A percentile compares a stretch with the other conserved stretches of the same genome.
phyloP scores from a whole-genome alignment of 2,113 vertebrate genomes.

The Alouatta palliata region DNA sequence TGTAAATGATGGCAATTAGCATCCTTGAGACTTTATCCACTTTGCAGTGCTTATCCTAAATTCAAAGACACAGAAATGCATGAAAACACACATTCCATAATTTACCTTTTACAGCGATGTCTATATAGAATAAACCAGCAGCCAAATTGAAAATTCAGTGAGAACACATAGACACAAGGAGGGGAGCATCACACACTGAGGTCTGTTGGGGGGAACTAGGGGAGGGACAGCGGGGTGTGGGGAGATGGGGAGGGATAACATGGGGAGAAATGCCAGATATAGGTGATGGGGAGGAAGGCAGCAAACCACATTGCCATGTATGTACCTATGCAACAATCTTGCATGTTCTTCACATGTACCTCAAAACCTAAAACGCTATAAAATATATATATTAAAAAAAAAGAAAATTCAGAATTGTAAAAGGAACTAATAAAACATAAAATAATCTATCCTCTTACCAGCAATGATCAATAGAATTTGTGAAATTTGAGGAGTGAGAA shows the following conservation, averaged over 20 bases:
- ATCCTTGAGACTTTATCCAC: not conserved
- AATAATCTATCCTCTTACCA: not conserved
- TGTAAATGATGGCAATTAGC: constrained; percentile 30
- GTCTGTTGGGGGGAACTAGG: no score
- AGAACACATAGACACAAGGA: no score
- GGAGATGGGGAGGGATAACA: no score
- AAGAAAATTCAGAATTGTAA: not conserved
- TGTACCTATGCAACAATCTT: no score
- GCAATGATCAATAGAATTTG: not conserved
- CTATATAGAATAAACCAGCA: not conserved
- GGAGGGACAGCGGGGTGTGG: no score
- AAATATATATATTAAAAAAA: not conserved
- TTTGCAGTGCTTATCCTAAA: constrained; percentile 18
- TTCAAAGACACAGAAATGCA: not conserved
- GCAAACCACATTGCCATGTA: no score
- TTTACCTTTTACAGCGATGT: not conserved
- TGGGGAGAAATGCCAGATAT: no score
- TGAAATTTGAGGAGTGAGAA: not conserved
- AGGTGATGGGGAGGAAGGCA: no score
- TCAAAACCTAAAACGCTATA: no score
- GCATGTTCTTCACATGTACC: no score
- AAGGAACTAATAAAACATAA: not conserved
- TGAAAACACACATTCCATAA: not conserved
- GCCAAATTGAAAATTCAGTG: not conserved
- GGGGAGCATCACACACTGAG: no score